Percentiles rank a stretch among this genome's conserved stretches.
Conservation (phyloP, 2,888 invertebrate species). For the Cantharis lateralis region DNA sequence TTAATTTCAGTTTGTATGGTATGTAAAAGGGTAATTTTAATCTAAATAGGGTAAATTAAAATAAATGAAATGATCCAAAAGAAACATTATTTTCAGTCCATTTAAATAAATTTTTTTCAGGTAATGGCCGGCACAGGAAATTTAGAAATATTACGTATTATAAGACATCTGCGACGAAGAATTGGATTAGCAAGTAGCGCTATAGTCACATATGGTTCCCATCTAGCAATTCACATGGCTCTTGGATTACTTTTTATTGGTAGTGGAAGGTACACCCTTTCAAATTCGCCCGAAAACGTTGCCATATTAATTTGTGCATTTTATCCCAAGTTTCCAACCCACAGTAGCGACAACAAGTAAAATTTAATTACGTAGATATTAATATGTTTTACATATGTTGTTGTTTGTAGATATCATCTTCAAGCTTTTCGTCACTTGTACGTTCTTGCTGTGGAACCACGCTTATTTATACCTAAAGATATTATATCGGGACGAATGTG, state of each 20-base stretch:
- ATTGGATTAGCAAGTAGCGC: constrained; percentile 72
- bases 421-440: constrained; percentile 97
- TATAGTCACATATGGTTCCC: constrained; percentile 84
- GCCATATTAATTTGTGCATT: constrained; percentile 91
- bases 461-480: constrained; percentile 86
- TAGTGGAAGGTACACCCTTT: constrained; percentile 85
- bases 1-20: constrained; percentile 83
- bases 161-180: constrained; percentile 81
- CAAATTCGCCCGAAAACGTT: constrained; percentile 81
- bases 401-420: constrained; percentile 79
- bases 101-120: constrained; percentile 51
- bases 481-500: constrained; percentile 79
- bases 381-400: neutral
- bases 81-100: neutral
- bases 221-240: constrained; percentile 95
- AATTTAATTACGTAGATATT: neutral
- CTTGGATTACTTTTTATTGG: constrained; percentile 92
- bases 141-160: constrained; percentile 77
- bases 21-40: too few relatives aligned
- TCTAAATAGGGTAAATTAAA: too few relatives aligned
- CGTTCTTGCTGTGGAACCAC: constrained; percentile 89
- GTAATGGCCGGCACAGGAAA: constrained; percentile 97
- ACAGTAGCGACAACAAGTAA: constrained; percentile 93
- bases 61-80: too few relatives aligned
- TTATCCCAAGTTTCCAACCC: constrained; percentile 96